Conservation (phyloP, 2,113 vertebrate genomes). For the Choloepus hoffmanni region DNA sequence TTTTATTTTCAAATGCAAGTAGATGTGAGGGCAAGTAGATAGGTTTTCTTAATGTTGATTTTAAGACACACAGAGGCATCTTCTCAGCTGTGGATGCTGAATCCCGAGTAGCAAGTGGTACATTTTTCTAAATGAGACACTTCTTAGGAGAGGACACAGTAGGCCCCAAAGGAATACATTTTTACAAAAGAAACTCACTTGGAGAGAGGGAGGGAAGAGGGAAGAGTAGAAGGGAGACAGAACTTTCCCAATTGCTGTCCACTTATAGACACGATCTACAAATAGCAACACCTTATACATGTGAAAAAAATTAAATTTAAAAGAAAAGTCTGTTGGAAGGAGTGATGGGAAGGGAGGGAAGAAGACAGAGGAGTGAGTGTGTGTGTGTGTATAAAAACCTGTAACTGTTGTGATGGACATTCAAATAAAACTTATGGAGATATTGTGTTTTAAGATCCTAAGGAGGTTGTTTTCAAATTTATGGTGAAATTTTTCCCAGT, state of each 20-base stretch:
- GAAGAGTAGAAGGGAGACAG: neutral
- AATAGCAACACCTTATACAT: neutral
- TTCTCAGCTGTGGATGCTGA: slow-evolving; percentile 2
- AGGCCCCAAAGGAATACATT: neutral
- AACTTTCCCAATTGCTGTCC: neutral
- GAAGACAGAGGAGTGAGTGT: neutral
- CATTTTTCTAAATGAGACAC: slow-evolving; percentile 17
- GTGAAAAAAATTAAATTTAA: slow-evolving; percentile 37
- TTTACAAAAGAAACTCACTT: slow-evolving; percentile 40
- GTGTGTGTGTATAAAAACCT: slow-evolving; percentile 68
- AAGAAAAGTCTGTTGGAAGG: slow-evolving; percentile 14
- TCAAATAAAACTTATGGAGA: slow-evolving; percentile 87
- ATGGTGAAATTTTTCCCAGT: slow-evolving; percentile 99
- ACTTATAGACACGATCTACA: slow-evolving; percentile 3
- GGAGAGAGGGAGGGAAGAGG: neutral
- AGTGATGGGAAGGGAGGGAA: neutral
- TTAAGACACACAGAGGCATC: slow-evolving; percentile 10
- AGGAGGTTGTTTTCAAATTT: slow-evolving; percentile 96
- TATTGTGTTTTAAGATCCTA: slow-evolving; percentile 92
- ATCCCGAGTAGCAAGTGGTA: neutral
- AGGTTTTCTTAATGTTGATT: neutral
- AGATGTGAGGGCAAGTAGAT: slow-evolving; percentile 22
- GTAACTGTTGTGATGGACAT: slow-evolving; percentile 81
- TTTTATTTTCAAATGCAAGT: slow-evolving; percentile 57
- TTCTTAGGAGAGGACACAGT: neutral